Evolutionary conservation across 2,113 vertebrate species (phyloP).

Genomic region (Carassius auratus): DNA sequence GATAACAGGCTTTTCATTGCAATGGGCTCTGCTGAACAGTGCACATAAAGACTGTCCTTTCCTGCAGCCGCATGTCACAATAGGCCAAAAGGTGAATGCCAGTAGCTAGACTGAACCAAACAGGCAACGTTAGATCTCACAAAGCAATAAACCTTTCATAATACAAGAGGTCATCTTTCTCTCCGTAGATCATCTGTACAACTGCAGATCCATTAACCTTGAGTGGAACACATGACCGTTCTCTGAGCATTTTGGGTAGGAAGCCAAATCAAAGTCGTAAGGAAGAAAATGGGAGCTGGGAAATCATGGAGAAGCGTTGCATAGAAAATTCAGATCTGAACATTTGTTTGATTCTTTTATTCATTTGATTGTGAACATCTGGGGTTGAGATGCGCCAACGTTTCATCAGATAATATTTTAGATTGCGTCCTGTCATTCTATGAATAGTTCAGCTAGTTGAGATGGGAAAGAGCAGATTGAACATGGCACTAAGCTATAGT

Average conservation of each 20-base stretch:
- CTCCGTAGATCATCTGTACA: constrained; percentile 26
- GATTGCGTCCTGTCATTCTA: not conserved
- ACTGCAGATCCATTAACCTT: constrained; percentile 50
- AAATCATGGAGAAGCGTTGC: not conserved
- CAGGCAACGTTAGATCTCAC: constrained; percentile 40
- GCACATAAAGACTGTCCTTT: constrained; percentile 41
- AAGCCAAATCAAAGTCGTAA: constrained; percentile 32
- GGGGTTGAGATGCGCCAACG: not conserved
- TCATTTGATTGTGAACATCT: not conserved
- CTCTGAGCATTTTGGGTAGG: constrained; percentile 15
- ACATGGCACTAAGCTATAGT: too few relatives aligned
- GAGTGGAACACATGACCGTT: constrained; percentile 18
- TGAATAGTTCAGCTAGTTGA: not conserved
- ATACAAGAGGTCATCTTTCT: constrained; percentile 46
- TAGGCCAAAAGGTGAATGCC: constrained; percentile 46
- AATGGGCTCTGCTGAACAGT: constrained; percentile 1
- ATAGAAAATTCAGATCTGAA: not conserved
- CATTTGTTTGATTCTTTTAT: not conserved
- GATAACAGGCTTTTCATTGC: constrained; percentile 37
- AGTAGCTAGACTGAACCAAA: constrained; percentile 29
- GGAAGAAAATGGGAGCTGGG: constrained; percentile 20
- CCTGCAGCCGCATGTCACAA: constrained; percentile 41
- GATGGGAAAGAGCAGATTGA: not conserved
- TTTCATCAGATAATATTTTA: not conserved
- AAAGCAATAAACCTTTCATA: constrained; percentile 43